Evolutionary conservation across 2,113 vertebrate genomes (phyloP), one percentile per base, ranked within the genome.

Genomic region (Ranitomeya variabilis): DNA sequence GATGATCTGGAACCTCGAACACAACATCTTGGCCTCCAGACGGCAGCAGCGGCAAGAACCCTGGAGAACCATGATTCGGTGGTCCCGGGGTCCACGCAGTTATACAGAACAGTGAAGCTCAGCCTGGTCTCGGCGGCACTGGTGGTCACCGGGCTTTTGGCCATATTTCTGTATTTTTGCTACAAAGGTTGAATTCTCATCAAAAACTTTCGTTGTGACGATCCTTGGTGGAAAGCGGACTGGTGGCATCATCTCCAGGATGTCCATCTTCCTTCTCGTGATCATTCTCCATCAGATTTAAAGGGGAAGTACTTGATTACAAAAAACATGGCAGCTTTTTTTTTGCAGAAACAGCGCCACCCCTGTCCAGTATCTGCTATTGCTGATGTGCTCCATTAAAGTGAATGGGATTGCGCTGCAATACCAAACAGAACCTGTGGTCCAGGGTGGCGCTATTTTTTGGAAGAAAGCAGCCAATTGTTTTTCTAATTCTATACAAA

Each of bases 71-170:
- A 45, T 12, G 9, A 21, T 8, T 21, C 62, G 4, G 10, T 64
- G 5, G 62, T 19, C 18, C 62, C 62, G 15, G n/a, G 8, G 16
- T n/a, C 79, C 54, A 12, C 2, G 6, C 16, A 2, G 4, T 31
- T n/a, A 15, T n/a, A 37, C 84, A 31, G 71, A 15, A 19, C 55
- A 0, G 9, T 86, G 18, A 66, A 87, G 26, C n/a, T 69, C 7
- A 66, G 77, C 12, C n/a, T 87, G 86, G 78, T 87, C 59, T 11
- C 51, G 2, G 86, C n/a, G 9, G 86, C 7, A n/a, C 19, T 55
- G 18, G 52, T 11, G 10, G 2, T n/a, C 16, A 19, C 10, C 7
- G 23, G 16, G 11, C 21, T 19, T 18, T 8, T 87, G n/a, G 78
- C 64, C 10, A 4, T 23, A 7, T 21, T 73, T 14, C 2, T 87